Conservation (phyloP, 2,113 vertebrate species). For the Poecile atricapillus region DNA sequence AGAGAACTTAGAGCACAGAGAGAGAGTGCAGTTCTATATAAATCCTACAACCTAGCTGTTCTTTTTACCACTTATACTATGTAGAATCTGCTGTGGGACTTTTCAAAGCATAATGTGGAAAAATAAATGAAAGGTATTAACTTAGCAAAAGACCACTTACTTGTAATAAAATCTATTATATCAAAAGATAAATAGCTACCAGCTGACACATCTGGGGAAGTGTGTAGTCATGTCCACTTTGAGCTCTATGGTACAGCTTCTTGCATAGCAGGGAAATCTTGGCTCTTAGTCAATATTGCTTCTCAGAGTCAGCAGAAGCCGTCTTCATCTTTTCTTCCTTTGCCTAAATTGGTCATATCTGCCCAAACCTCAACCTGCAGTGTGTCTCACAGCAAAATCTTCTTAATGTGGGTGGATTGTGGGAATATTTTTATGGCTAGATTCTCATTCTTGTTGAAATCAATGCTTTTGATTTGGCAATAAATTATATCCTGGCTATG, state of each 20-base stretch:
- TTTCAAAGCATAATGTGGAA: not conserved
- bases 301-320: not conserved
- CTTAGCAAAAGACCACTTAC: not conserved
- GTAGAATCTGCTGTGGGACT: not conserved
- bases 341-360: conserved; percentile 41
- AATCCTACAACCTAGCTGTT: not conserved
- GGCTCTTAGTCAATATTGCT: not conserved
- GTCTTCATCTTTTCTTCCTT: not conserved
- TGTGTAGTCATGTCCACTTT: not conserved
- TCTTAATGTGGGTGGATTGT: not conserved
- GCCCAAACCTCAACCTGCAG: conserved; percentile 8
- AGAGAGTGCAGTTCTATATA: not conserved
- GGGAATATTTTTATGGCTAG: not conserved
- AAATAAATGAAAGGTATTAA: conserved; percentile 8
- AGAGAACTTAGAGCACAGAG: not conserved
- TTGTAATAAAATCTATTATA: not conserved
- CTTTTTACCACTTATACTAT: not conserved
- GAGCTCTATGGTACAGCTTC: not conserved
- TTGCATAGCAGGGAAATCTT: not conserved
- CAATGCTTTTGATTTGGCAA: not conserved
- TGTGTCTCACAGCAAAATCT: not conserved
- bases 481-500: conserved; percentile 11
- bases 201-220: not conserved
- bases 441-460: conserved; percentile 10
- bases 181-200: conserved; percentile 1